Conservation (phyloP, 2,797 vertebrate genomes). For the Aeoliscus strigatus region DNA sequence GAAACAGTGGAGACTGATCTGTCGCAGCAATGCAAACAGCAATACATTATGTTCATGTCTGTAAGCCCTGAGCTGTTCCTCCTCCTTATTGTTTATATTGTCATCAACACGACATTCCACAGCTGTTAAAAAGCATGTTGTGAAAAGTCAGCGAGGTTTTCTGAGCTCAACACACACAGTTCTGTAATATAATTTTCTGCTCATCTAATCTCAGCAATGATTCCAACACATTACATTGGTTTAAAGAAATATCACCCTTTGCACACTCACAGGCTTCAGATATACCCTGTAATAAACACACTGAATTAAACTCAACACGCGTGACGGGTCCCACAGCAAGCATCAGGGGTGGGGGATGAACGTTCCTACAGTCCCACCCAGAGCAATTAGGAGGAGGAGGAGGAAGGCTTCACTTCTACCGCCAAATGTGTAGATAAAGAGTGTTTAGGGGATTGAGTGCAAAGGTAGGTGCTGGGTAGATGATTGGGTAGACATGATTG, state of each 20-base stretch:
- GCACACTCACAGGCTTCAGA: not conserved
- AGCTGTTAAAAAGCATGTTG: too few species aligned
- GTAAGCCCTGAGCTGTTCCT: too few species aligned
- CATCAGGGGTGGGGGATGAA: conserved; percentile 5
- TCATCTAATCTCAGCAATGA: not conserved
- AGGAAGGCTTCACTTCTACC: conserved; percentile 44
- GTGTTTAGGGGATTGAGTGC: conserved; percentile 47
- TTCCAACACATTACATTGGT: not conserved
- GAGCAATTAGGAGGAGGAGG: conserved; percentile 57
- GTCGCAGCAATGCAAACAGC: conserved; percentile 14
- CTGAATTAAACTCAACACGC: not conserved
- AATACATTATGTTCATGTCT: too few species aligned
- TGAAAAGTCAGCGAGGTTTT: too few species aligned
- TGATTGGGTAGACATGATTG: conserved; percentile 58
- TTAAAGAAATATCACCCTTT: not conserved
- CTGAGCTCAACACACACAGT: too few species aligned
- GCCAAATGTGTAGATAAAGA: conserved; percentile 55
- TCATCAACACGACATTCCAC: too few species aligned
- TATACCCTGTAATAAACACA: not conserved
- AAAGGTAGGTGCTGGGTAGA: conserved; percentile 44
- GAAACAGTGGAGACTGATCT: conserved; percentile 40
- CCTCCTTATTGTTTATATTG: too few species aligned
- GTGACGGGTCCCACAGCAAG: conserved; percentile 1
- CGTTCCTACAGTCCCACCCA: conserved; percentile 35
- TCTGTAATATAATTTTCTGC: not conserved